Base-by-base conservation (phyloP, 1,140 invertebrate species). In the Calycopis cecrops region DNA sequence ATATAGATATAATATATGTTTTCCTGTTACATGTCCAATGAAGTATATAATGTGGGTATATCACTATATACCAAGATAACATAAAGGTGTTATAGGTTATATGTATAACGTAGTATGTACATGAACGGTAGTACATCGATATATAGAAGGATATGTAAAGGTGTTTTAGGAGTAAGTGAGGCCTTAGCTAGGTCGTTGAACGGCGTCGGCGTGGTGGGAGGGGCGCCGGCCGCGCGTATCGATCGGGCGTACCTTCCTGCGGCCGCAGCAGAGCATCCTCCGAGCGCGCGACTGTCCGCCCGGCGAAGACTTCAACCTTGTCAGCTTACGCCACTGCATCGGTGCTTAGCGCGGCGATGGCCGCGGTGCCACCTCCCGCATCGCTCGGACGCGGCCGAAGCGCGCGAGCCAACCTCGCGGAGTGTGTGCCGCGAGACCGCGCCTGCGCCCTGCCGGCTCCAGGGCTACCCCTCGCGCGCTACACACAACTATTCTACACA, bases 241-340 rank as follows among this genome's bases (percentile, higher is more conserved):
- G 78, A 83, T 83, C 79, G 76, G 55, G 69, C 77, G 71, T 86
- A 94, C 93, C 93, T 94, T 94, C 91, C 93, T 93, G 89, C 93
- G 92, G 90, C 93, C 93, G 92, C 93, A 94, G 91, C 93, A 94
- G 90, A 94, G 93, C 93, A 94, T 94, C 91, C 90, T 92, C 91
- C 91, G 91, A 90, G 91, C 91, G 89, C 92, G 92, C 89, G 92
- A 92, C 89, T 91, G 90, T 90, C 91, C 91, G 78, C 82, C 85
- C 79, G 84, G 79, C 81, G 90, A 89, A 91, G 91, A 91, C 90
- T 92, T 92, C 88, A 92, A 90, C 89, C 91, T 91, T 88, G 91
- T 90, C 85, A 92, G 89, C 90, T 91, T 92, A 88, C 91, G 90
- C 91, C 91, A 92, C 91, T 92, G 91, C 91, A 92, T 92, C 85